Evolutionary conservation across 2,797 vertebrate genomes (phyloP).

Genomic region (Scolopax rusticola): DNA sequence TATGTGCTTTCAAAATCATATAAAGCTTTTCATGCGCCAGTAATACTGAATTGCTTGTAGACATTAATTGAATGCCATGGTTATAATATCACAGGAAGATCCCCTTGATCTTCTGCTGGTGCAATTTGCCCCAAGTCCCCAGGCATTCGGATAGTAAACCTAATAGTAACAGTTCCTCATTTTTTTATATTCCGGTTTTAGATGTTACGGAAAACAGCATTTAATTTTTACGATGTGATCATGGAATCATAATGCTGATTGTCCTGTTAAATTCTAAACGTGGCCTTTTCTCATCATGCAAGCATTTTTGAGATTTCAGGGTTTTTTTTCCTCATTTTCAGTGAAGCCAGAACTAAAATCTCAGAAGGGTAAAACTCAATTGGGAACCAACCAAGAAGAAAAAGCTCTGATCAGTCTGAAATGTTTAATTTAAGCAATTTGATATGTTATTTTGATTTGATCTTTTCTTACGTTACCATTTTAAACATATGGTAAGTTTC

Average conservation of each 20-base stretch:
- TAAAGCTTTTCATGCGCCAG: background rate
- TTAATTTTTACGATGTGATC: background rate
- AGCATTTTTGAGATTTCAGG: background rate
- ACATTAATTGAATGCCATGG: background rate
- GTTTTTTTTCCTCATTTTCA: background rate
- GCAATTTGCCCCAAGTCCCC: background rate
- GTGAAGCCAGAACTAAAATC: background rate
- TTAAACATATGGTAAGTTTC: background rate
- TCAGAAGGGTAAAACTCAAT: accelerated
- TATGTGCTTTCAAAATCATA: background rate
- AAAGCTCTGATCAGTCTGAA: background rate
- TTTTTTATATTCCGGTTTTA: background rate
- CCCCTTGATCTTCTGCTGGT: background rate
- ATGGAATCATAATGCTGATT: background rate
- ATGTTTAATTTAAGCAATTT: background rate
- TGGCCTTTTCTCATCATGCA: background rate
- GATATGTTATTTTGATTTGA: background rate
- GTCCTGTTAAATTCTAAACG: background rate
- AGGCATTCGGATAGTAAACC: background rate
- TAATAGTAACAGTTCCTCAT: background rate
- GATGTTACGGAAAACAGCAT: background rate
- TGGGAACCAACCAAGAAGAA: background rate
- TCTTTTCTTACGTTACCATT: background rate
- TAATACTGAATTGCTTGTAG: background rate
- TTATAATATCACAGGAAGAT: background rate